A percentile compares a stretch with the other conserved stretches of the same genome.
Conservation (phyloP, 2,888 invertebrate species). For the Lepidonotus clava region DNA sequence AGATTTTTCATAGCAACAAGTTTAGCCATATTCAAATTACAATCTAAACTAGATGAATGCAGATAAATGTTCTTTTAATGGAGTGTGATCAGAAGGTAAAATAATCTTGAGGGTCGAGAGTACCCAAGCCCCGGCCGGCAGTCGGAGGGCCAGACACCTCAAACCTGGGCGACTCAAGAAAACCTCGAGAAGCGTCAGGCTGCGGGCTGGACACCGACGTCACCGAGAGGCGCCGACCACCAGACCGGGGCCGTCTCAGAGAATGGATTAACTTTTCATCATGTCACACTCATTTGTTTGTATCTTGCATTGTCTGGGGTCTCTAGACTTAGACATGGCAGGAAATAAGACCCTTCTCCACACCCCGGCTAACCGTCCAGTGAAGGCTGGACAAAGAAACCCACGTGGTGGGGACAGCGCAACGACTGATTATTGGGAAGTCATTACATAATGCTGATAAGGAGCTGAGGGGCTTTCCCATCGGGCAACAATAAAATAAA, state of each 20-base stretch:
- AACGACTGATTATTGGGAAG: too few relatives aligned
- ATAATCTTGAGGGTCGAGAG: slow-evolving; percentile 27
- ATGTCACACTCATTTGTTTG: slow-evolving; percentile 13
- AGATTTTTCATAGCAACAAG: too few relatives aligned
- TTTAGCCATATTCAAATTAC: too few relatives aligned
- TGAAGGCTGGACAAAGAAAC: too few relatives aligned
- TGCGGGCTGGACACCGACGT: background rate
- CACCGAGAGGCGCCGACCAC: slow-evolving; percentile 39
- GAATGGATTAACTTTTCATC: slow-evolving; percentile 49
- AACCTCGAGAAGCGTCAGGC: background rate
- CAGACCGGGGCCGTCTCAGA: background rate
- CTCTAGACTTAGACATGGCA: background rate
- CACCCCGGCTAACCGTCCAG: too few relatives aligned
- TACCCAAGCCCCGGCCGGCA: background rate
- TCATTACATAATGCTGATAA: too few relatives aligned
- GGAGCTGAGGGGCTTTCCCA: too few relatives aligned
- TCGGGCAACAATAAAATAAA: too few relatives aligned
- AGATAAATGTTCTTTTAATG: background rate
- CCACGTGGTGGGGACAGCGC: too few relatives aligned
- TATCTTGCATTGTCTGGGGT: background rate
- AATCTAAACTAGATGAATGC: too few relatives aligned
- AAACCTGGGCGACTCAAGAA: background rate
- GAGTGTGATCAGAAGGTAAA: background rate
- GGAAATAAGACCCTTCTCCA: too few relatives aligned
- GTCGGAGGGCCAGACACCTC: background rate